Percentiles rank a stretch among this genome's conserved stretches.
phyloP scores from a whole-genome alignment of 2,113 vertebrate genomes.

The Bucco capensis region DNA sequence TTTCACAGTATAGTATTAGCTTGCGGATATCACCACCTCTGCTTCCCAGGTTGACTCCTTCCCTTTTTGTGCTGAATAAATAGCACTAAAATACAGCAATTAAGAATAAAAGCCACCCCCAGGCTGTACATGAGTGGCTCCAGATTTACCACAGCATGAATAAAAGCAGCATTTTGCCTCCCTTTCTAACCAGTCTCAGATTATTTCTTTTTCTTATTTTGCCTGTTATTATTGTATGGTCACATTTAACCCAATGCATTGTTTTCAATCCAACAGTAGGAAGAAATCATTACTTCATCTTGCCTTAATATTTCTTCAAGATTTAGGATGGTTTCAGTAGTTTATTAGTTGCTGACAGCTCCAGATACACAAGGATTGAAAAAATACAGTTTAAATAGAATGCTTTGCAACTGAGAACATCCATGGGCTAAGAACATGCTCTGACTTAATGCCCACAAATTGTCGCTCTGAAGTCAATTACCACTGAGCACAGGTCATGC shows the following conservation, averaged over 20 bases:
- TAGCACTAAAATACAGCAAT: slow-evolving; percentile 24
- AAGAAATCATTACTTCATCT: background rate
- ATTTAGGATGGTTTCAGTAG: background rate
- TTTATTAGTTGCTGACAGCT: background rate
- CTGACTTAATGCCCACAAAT: background rate
- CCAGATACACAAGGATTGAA: background rate
- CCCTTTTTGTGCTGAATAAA: slow-evolving; percentile 19
- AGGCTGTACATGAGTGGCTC: background rate
- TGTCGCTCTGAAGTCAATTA: slow-evolving; percentile 2
- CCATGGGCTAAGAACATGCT: background rate
- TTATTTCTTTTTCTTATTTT: background rate
- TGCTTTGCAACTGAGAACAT: background rate
- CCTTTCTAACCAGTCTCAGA: background rate
- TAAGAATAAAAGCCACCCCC: slow-evolving; percentile 42
- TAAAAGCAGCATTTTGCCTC: background rate
- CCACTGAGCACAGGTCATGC: background rate
- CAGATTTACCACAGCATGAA: background rate
- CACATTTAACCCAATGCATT: background rate
- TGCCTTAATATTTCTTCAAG: background rate
- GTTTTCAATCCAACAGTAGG: background rate
- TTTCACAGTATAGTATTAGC: slow-evolving; percentile 37
- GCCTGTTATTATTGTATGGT: background rate
- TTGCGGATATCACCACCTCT: slow-evolving; percentile 35
- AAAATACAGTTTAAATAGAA: background rate
- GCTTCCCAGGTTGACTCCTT: slow-evolving; percentile 21